Evolutionary conservation across 2,888 invertebrate genomes (phyloP).

Genomic region (Cataglyphis albicans): DNA sequence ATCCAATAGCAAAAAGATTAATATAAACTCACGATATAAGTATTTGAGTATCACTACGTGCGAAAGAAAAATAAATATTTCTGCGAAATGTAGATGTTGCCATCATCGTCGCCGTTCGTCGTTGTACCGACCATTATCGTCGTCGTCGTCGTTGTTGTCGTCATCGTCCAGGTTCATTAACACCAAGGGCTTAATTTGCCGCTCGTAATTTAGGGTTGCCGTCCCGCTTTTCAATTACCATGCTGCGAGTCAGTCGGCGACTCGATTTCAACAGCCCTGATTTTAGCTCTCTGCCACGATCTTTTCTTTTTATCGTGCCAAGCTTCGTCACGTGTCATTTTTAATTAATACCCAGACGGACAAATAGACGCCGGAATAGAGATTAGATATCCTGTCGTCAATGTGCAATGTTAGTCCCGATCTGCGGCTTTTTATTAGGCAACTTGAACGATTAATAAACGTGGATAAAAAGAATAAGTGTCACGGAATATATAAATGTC

Average conservation of each 20-base stretch:
- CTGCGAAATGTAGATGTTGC: conserved; percentile 33
- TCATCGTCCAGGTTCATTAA: conserved; percentile 68
- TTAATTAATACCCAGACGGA: conserved; percentile 51
- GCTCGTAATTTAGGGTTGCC: conserved; percentile 64
- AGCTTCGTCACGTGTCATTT: conserved; percentile 8
- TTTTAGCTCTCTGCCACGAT: conserved; percentile 1
- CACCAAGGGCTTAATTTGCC: conserved; percentile 68
- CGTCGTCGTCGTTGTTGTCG: conserved; percentile 42
- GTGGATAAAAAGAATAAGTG: not conserved
- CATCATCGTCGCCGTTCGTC: conserved; percentile 32
- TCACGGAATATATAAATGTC: not conserved
- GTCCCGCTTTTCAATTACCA: conserved; percentile 66
- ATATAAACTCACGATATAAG: not conserved
- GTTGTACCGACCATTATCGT: conserved; percentile 10
- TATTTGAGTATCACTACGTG: not conserved
- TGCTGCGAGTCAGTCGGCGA: conserved; percentile 25
- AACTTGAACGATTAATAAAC: conserved; percentile 30
- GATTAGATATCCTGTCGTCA: not conserved
- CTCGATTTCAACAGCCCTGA: conserved; percentile 35
- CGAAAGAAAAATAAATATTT: conserved; percentile 3
- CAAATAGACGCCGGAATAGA: not conserved
- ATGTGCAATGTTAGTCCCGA: not conserved
- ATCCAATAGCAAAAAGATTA: not conserved
- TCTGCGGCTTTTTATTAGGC: not conserved
- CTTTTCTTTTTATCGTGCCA: conserved; percentile 23